phyloP scores from a whole-genome alignment of 2,888 invertebrate genomes.

The Frankliniella fusca region DNA sequence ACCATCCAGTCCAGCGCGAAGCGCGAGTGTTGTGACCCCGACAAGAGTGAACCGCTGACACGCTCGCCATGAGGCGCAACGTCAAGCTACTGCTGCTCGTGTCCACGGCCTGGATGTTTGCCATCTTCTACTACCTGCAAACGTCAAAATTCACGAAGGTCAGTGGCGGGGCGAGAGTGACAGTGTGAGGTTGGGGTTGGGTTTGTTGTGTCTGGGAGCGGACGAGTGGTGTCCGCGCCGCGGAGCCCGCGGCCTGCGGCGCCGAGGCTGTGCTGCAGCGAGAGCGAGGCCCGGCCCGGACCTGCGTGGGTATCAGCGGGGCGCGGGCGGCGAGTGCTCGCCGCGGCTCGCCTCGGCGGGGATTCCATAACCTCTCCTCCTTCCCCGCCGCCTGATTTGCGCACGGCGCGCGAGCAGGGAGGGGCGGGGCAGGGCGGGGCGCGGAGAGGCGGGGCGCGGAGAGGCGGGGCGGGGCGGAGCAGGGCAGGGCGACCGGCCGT shows the following conservation, averaged over 20 bases:
- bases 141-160: slow-evolving; percentile 56
- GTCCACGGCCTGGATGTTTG: slow-evolving; percentile 61
- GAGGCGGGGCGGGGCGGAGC: no score
- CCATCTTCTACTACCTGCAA: slow-evolving; percentile 60
- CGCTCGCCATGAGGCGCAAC: slow-evolving; percentile 55
- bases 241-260: no score
- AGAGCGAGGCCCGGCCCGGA: background rate
- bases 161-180: slow-evolving; percentile 38
- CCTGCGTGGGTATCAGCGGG: background rate
- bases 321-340: background rate
- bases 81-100: slow-evolving; percentile 58
- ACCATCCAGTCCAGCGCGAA: background rate
- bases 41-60: background rate
- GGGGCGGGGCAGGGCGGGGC: no score
- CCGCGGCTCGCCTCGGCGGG: background rate
- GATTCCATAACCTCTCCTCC: background rate
- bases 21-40: background rate
- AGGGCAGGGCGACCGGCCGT: background rate
- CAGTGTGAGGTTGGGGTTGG: no score
- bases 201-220: background rate
- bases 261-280: no score
- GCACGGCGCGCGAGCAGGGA: no score
- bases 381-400: no score
- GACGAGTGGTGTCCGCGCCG: background rate
- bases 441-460: no score